Base-by-base conservation (phyloP, 2,113 vertebrate species). In the Scopus umbretta region DNA sequence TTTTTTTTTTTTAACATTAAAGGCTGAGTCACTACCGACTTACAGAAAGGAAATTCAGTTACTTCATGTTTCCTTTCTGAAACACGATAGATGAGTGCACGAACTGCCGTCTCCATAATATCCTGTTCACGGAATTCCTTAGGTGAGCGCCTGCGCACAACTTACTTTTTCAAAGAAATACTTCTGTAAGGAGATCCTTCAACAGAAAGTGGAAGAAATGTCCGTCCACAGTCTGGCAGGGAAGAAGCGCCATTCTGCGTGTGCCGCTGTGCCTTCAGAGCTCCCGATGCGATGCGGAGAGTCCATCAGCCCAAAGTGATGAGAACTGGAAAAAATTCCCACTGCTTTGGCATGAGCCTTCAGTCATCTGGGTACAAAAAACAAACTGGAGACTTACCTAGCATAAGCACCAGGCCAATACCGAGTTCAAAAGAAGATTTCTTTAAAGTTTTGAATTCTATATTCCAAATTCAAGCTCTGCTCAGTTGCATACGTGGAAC, bases 221-320 rank as follows among this genome's bases (percentile, higher is more conserved):
- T 18, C 40, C 4, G 1, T 6, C 11, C n/a, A 12, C 4, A 0
- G 70, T 6, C 75, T 53, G 56, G 61, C 29, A 52, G 86, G 70
- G 50, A 23, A 43, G 45, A 17, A 16, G 25, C n/a, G n/a, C n/a
- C n/a, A 1, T 42, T 23, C 47, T 8, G 4, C 9, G 0, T 2
- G 47, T n/a, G 58, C 76, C 27, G 13, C 58, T 13, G 42, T n/a
- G 58, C 30, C 38, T 88, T 71, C 36, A 13, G n/a, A 6, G 63
- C 47, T 63, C 49, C 67, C 5, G 7, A 6, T 10, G 18, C 2
- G 6, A 11, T 21, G 17, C 59, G 40, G 34, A 43, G 25, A 23
- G 8, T 16, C 80, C 72, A 9, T 23, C 58, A 30, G 59, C 62
- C 36, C 56, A 11, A 36, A 19, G 34, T 0, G 32, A 32, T n/a